Base-by-base conservation (phyloP, 2,113 vertebrate species). In the Lepidothrix coronata region DNA sequence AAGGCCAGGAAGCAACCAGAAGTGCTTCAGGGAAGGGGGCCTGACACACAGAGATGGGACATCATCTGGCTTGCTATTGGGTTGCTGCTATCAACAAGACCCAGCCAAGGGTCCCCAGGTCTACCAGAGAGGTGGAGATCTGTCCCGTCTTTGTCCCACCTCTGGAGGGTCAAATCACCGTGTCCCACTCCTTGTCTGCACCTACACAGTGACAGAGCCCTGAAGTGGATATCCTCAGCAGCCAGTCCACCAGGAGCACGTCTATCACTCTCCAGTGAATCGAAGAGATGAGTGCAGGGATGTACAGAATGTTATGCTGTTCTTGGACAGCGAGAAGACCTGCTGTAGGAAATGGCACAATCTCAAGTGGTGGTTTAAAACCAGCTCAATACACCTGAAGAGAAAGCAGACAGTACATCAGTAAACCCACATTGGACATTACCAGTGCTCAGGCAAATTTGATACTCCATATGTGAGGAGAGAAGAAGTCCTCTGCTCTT, bases 191-290 rank as follows among this genome's bases (percentile, higher is more conserved):
- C 18, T 41, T 55, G 17, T 11, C 58, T 66, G 55, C 55, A 89
- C n/a, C 33, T 20, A 27, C 16, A 31, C 55, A 77, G 7, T 7
- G 22, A n/a, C 28, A 80, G 35, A 76, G 67, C 49, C 39, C 63
- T 17, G 13, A 59, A 27, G 23, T 14, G 25, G 9, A 7, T 5
- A 46, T 27, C 18, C 33, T 9, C 23, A 72, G 22, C 25, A 51
- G 39, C 10, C n/a, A 55, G 48, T 39, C 62, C 10, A 20, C n/a
- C 8, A 6, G 35, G 27, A 67, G 9, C 48, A 51, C 0, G 0
- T 27, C 65, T 46, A 61, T 33, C 68, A 30, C 41, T 44, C 62
- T 57, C 27, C 65, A 66, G 65, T 15, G n/a, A 67, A 28, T 37
- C 4, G 0, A 51, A 66, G 35, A 63, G 52, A 33, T 43, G 52